Conservation (phyloP, 2,113 vertebrate species). For the Apistogramma diplotaenia region DNA sequence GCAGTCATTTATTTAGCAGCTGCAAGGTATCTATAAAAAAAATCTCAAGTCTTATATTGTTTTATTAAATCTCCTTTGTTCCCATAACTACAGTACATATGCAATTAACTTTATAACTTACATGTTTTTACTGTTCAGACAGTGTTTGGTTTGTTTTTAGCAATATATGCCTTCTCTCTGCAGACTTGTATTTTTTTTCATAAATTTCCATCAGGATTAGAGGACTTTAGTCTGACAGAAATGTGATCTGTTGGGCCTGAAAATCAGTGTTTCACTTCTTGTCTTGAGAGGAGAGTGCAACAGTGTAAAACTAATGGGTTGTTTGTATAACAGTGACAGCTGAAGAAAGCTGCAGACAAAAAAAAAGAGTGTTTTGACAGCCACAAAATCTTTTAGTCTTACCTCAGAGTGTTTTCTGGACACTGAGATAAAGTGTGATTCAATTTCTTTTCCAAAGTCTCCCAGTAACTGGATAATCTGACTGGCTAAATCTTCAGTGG, state of each 20-base stretch:
- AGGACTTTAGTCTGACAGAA: not conserved
- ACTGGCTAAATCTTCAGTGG: not conserved
- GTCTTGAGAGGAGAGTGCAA: not conserved
- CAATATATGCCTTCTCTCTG: not conserved
- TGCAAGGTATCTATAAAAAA: not conserved
- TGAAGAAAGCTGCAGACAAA: not conserved
- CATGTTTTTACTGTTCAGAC: not conserved
- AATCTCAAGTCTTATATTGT: not conserved
- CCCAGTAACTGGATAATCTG: constrained; percentile 59
- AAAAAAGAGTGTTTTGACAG: not conserved
- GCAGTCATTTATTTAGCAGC: not conserved
- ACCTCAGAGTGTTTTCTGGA: constrained; percentile 63
- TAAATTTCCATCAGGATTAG: not conserved
- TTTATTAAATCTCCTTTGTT: not conserved
- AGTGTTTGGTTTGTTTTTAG: not conserved
- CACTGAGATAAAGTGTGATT: constrained; percentile 40
- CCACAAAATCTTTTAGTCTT: not conserved
- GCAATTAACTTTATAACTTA: not conserved
- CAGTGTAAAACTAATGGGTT: not conserved
- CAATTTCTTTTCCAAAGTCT: constrained; percentile 64
- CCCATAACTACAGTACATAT: not conserved
- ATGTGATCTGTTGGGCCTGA: not conserved
- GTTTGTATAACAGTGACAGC: not conserved
- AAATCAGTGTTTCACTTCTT: not conserved
- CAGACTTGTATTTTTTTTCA: not conserved